Conservation (phyloP, 1,140 invertebrate species). For the Helicorthomorpha holstii region DNA sequence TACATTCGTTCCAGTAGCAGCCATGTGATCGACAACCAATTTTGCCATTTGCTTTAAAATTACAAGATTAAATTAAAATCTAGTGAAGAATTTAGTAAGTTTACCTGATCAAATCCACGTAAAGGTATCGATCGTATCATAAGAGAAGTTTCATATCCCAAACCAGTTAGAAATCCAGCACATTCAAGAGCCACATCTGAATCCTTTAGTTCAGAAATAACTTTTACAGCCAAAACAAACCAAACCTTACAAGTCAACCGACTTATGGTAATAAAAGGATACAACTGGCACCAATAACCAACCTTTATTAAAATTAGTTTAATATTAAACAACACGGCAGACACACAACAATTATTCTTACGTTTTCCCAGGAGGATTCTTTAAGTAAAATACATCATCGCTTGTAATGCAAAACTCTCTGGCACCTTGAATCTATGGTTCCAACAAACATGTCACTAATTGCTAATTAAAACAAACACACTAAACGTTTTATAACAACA, state of each 20-base stretch:
- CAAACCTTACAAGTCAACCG: slow-evolving; percentile 46
- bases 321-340: neutral
- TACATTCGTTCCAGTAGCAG: slow-evolving; percentile 65
- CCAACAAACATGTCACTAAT: neutral
- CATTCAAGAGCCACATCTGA: slow-evolving; percentile 81
- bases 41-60: slow-evolving; percentile 60
- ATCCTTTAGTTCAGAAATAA: slow-evolving; percentile 23
- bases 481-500: neutral
- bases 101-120: slow-evolving; percentile 78
- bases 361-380: slow-evolving; percentile 78
- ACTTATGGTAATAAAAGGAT: slow-evolving; percentile 19
- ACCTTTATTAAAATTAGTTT: slow-evolving; percentile 16
- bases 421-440: slow-evolving; percentile 51
- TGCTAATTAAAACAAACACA: neutral
- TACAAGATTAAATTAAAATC: neutral
- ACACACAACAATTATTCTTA: neutral
- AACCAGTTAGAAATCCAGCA: slow-evolving; percentile 78
- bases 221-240: too few relatives aligned
- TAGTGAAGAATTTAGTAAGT: neutral
- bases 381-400: slow-evolving; percentile 90
- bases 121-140: slow-evolving; percentile 82
- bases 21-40: slow-evolving; percentile 67
- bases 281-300: slow-evolving; percentile 26
- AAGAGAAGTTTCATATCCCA: slow-evolving; percentile 76
- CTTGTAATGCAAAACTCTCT: slow-evolving; percentile 80